Evolutionary conservation across 1,140 invertebrate species (phyloP).

Genomic region (Potamilus streckersoni): DNA sequence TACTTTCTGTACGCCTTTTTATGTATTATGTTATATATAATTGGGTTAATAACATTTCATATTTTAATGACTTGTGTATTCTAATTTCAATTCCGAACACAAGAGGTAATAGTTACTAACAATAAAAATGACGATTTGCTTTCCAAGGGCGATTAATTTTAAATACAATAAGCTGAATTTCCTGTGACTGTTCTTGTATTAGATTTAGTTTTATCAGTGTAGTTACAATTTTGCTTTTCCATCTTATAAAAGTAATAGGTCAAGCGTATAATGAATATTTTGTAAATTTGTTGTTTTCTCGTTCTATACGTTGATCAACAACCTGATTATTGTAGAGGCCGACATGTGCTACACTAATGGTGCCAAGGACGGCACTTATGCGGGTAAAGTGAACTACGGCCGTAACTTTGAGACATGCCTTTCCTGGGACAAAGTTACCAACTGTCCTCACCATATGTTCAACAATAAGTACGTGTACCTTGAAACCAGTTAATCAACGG

Average conservation of each 20-base stretch:
- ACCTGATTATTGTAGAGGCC: conserved; percentile 11
- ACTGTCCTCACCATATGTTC: conserved; percentile 35
- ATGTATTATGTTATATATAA: too few species aligned
- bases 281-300: neutral
- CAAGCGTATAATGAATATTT: neutral
- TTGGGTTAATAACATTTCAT: too few species aligned
- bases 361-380: conserved; percentile 26
- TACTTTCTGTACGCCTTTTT: too few species aligned
- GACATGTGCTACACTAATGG: conserved; percentile 22
- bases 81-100: too few species aligned
- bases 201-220: neutral
- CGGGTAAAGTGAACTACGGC: conserved; percentile 34
- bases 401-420: conserved; percentile 32
- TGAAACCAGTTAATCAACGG: neutral
- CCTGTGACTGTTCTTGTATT: neutral
- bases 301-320: neutral
- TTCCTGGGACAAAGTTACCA: conserved; percentile 30
- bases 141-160: too few species aligned
- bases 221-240: neutral
- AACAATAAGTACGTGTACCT: conserved; percentile 31
- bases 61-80: too few species aligned
- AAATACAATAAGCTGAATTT: too few species aligned
- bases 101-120: neutral
- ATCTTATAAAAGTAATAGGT: neutral
- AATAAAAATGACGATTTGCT: too few species aligned